These are phyloP conservation scores for Archilochus colubris DNA, from an alignment of 2,113 vertebrate species.

Conservation along the genomic window DNA sequence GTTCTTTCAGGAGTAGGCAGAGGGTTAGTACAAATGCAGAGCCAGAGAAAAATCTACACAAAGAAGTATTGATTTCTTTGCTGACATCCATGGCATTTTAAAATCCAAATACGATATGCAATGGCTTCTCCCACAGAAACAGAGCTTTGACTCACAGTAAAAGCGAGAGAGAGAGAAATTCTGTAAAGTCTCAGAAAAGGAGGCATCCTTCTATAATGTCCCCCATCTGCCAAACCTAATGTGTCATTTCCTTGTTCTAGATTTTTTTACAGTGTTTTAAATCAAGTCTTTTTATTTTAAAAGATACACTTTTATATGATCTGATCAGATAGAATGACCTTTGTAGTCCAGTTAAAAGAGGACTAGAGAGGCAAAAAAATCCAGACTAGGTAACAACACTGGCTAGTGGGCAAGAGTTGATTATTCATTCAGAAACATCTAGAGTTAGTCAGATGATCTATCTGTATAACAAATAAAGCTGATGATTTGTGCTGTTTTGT, in stretches of 20 bases:
- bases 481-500: slow-evolving; percentile 45
- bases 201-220: background rate
- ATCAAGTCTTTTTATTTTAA: background rate
- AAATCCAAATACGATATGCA: background rate
- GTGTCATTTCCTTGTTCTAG: background rate
- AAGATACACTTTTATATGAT: background rate
- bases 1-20: background rate
- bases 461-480: slow-evolving; percentile 43
- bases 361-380: background rate
- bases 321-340: background rate
- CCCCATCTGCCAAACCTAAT: slow-evolving; percentile 2
- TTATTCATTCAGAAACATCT: slow-evolving; percentile 59
- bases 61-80: slow-evolving; percentile 20
- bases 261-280: background rate
- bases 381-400: background rate
- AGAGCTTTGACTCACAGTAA: slow-evolving; percentile 16
- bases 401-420: background rate
- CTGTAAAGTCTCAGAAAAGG: background rate
- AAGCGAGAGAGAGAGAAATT: slow-evolving; percentile 6
- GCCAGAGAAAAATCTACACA: background rate
- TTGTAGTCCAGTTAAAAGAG: background rate
- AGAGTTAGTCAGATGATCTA: slow-evolving; percentile 44
- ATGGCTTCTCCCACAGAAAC: background rate
- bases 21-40: background rate
- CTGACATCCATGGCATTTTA: slow-evolving; percentile 29